Evolutionary conservation across 2,888 invertebrate genomes (phyloP), one percentile per base, ranked within the genome.

Genomic region (Drosophila parthenogenetica): DNA sequence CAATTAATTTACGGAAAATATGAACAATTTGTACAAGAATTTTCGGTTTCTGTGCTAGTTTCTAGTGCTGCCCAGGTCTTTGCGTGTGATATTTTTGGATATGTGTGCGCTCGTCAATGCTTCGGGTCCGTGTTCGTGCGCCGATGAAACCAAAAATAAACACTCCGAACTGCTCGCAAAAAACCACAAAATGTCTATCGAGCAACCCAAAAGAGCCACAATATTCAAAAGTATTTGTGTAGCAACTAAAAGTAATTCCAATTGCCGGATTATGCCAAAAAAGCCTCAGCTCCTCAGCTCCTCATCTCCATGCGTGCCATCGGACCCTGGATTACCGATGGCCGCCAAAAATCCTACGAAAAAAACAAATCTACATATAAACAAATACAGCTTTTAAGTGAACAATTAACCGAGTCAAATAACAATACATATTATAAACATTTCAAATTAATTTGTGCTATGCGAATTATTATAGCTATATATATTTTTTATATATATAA

Each of bases 11-110:
- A 55, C 37, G 45, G 61, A 60, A 78, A 81, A 79, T 79, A 75
- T 81, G 79, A 73, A 81, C 77, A 88, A 72, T 75, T 84, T 77
- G 64, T 57, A 32, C 62, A 71, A 84, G 87, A 87, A 79, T 74
- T 79, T 48, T 82, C 75, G 35, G 68, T 80, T 84, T 82, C 73
- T 88, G 86, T 78, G 79, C 86, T 81, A 86, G 79, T 79, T 89
- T 85, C 71, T 58, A 69, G 72, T 70, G 79, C 76, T 87, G 81
- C 90, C 90, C 90, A 90, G 90, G 90, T 84, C 88, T 87, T 79
- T 80, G 85, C 89, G 84, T 84, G 89, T 90, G 90, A 88, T 90
- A 90, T 90, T 90, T 90, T 90, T 90, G 90, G 90, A 89, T 71
- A 75, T 83, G 81, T 85, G 80, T 80, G 80, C 71, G 79, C 74